These are phyloP conservation scores for Scaptomyza caliginosa DNA, from an alignment of 2,888 invertebrate species.

Conservation along the genomic window DNA sequence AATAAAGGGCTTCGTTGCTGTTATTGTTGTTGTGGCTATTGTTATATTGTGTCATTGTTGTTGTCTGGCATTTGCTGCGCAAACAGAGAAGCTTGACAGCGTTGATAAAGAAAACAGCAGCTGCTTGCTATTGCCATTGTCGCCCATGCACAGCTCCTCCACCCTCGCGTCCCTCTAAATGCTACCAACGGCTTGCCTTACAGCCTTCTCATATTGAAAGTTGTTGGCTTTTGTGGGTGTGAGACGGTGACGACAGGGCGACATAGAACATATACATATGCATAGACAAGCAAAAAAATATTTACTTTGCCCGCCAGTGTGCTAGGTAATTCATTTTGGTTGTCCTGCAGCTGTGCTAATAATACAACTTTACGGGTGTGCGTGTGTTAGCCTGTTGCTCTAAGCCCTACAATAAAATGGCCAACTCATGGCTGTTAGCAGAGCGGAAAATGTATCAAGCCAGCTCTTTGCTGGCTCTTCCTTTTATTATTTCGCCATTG, in stretches of 20 bases:
- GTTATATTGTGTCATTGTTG: neutral
- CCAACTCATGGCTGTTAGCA: constrained; percentile 58
- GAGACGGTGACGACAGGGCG: constrained; percentile 12
- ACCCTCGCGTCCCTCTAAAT: neutral
- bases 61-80: constrained; percentile 52
- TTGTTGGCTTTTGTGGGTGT: constrained; percentile 26
- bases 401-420: constrained; percentile 57
- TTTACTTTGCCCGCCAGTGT: constrained; percentile 40
- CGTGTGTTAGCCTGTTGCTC: constrained; percentile 64
- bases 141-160: constrained; percentile 3
- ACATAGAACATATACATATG: neutral
- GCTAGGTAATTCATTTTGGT: constrained; percentile 55
- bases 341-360: constrained; percentile 59
- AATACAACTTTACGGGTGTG: constrained; percentile 41
- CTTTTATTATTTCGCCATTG: constrained; percentile 26
- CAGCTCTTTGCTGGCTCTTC: constrained; percentile 17
- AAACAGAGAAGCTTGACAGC: constrained; percentile 47
- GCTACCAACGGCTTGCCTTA: neutral
- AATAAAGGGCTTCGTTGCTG: constrained; percentile 39
- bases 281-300: constrained; percentile 47
- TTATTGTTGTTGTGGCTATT: neutral
- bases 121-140: constrained; percentile 33
- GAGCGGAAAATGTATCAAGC: constrained; percentile 55
- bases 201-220: constrained; percentile 37
- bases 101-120: constrained; percentile 51